Base-by-base conservation (phyloP, 2,113 vertebrate genomes). In the Colaptes auratus region DNA sequence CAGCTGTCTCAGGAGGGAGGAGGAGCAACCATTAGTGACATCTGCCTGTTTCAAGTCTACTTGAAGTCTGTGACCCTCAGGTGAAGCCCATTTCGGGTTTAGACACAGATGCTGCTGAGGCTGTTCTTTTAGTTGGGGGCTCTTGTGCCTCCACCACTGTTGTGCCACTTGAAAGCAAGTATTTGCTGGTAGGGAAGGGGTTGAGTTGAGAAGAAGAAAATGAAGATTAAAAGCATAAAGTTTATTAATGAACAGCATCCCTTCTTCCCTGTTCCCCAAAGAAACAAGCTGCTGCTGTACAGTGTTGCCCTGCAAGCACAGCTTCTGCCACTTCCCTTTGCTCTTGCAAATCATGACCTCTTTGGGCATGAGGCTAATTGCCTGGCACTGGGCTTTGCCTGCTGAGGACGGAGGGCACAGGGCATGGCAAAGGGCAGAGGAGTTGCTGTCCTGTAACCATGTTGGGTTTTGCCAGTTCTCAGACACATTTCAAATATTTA, bases 1-100 rank as follows among this genome's bases (percentile, higher is more conserved):
- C 36, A 24, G 12, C 30, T 1, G 0, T 9, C 3, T 10, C 19
- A 3, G 30, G 56, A 24, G 4, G 36, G 55, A 58, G 69, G 15
- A 60, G 36, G 17, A 36, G 5, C 39, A 28, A 3, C 17, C 15
- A 4, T 3, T 5, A 9, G 42, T 21, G 23, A 50, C 48, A 50
- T 50, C 48, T 50, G 48, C 21, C 20, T 50, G 48, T 21, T 50
- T 50, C 48, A 50, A 50, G 48, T 23, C 10, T 50, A 21, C 48
- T 21, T 50, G 48, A 50, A 50, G 48, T 23, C 48, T 21, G 21
- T 23, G 48, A 12, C 48, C 27, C 24, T 55, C 24, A 13, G 53
- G 24, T 28, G 48, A 27, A 24, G 4, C 11, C 3, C 44, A 5
- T 5, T 14, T 52, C 42, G 44, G 23, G 9, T 67, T 65, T 18